Evolutionary conservation across 2,888 invertebrate species (phyloP), one percentile per base, ranked within the genome.

Genomic region (Apamea monoglypha): DNA sequence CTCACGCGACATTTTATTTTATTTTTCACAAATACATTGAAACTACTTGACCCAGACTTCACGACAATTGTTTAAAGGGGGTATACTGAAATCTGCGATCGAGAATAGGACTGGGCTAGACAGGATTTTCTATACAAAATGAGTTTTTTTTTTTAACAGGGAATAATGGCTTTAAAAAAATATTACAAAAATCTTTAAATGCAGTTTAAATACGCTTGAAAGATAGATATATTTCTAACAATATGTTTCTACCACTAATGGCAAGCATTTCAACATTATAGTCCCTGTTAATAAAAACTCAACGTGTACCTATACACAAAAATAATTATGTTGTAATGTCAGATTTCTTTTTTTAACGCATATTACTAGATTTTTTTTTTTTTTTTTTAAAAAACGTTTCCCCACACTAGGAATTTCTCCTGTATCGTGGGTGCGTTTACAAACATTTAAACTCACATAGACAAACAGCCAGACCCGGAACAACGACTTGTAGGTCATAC

Each of bases 1-100:
- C 70, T 83, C 82, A 82, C 86, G 74, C 82, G 32, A 69, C 72
- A 2, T 21, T 71, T 70, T 70, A 66, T 25, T 66, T 80, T 61
- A 69, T 73, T 74, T 47, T 63, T 53, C 73, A 81, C 81, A 81
- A 83, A 72, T 67, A 70, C 61, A 81, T 68, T 81, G 61, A 67
- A 56, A 64, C 74, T 83, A 84, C 84, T 66, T 53, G 56, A 83
- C n/a, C 25, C 12, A 36, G 59, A 78, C 18, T 81, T 78, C 73
- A 83, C 78, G 78, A 64, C 69, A 75, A n/a, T 10, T 36, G 18
- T 50, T 29, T 56, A 10, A 25, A 10, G 1, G n/a, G 71, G 78
- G 50, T 70, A 69, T 59, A 53, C 18, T 61, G 25, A 59, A 21
- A n/a, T 71, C 21, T 12, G 12, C 12, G 10, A 44, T 29, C 32